Conservation (phyloP, 2,113 vertebrate genomes). For the Enhydra lutris region DNA sequence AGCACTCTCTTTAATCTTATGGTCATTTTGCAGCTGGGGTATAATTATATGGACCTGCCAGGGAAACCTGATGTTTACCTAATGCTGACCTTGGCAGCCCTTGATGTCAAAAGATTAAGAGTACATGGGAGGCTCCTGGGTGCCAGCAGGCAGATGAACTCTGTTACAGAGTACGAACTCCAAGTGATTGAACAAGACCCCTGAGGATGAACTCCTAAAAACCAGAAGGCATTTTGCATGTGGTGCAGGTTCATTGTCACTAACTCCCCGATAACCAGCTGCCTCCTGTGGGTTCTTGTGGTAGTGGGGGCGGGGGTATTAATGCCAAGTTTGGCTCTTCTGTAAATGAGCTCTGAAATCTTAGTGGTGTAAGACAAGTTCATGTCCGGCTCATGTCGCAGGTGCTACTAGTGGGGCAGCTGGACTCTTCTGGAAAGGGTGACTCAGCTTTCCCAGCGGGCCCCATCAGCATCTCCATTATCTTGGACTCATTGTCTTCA, state of each 20-base stretch:
- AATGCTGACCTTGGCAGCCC: background rate
- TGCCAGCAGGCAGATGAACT: rapidly evolving
- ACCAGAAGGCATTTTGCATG: rapidly evolving
- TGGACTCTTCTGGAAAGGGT: too few relatives aligned
- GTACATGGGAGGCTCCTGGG: background rate
- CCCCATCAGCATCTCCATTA: background rate
- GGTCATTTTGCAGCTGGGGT: background rate
- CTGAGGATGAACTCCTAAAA: background rate
- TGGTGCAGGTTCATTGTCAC: background rate
- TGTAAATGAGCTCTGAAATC: background rate
- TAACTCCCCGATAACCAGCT: background rate
- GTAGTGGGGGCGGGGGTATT: rapidly evolving
- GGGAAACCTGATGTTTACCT: background rate
- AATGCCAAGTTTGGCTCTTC: background rate
- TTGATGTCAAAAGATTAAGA: background rate
- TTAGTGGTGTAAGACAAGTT: rapidly evolving
- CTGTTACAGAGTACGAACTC: background rate
- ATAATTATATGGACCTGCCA: background rate
- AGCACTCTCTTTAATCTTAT: background rate
- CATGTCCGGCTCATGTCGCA: rapidly evolving
- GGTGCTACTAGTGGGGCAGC: too few relatives aligned
- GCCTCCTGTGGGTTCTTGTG: rapidly evolving
- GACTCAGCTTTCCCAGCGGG: background rate
- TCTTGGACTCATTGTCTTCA: background rate
- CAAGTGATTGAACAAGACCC: background rate